Conservation (phyloP, 2,113 vertebrate genomes). For the Gymnogyps californianus region DNA sequence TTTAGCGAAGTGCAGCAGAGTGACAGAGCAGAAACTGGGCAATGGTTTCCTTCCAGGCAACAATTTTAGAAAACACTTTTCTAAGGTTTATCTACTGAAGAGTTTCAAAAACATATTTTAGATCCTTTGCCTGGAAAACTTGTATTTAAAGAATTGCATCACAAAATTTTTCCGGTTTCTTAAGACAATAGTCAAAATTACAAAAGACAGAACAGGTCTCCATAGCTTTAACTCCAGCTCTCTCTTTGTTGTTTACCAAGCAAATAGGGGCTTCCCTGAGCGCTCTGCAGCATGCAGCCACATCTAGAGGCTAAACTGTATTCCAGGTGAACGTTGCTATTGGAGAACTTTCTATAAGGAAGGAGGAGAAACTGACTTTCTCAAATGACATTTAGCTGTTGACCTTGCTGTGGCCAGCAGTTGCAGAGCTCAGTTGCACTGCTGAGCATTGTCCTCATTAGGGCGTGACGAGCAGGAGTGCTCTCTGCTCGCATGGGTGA, state of each 20-base stretch:
- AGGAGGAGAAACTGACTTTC: not conserved
- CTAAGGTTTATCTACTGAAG: not conserved
- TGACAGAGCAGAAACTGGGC: not conserved
- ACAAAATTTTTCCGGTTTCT: not conserved
- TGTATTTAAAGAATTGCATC: not conserved
- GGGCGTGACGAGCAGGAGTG: not conserved
- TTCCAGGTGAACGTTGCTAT: not conserved
- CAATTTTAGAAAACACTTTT: not conserved
- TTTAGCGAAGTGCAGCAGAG: not conserved
- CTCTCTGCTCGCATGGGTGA: fast-evolving
- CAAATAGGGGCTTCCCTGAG: not conserved
- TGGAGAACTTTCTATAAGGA: not conserved
- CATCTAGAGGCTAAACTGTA: not conserved
- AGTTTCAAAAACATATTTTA: not conserved
- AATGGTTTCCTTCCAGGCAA: not conserved
- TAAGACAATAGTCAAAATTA: not conserved
- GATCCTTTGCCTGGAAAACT: not conserved
- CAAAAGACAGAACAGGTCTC: not conserved
- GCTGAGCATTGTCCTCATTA: not conserved
- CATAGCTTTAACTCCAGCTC: not conserved
- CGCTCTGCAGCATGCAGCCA: not conserved
- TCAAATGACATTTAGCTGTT: too few relatives aligned
- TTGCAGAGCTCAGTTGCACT: not conserved
- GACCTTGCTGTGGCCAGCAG: not conserved
- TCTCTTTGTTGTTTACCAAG: not conserved